These are phyloP conservation scores for Amphiprion ocellaris DNA, from an alignment of 2,113 vertebrate species.

Conservation along the genomic window DNA sequence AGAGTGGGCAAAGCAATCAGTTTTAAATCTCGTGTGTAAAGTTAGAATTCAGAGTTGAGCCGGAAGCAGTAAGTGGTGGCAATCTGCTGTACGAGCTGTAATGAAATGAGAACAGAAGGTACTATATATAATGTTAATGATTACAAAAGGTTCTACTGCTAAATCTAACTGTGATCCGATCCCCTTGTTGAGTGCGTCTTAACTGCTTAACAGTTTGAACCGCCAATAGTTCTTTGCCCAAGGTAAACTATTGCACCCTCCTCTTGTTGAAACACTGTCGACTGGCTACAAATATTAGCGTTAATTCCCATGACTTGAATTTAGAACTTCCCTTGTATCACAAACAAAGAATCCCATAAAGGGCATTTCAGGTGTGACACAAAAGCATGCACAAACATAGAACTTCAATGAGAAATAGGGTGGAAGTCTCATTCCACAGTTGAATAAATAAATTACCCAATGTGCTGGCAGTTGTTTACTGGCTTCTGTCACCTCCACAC, in stretches of 20 bases:
- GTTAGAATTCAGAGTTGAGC: neutral
- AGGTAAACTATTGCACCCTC: neutral
- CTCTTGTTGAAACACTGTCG: neutral
- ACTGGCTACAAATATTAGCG: neutral
- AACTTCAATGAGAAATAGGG: neutral
- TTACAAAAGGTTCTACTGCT: neutral
- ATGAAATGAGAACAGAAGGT: too few species aligned
- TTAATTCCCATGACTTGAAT: neutral
- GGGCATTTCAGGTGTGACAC: neutral
- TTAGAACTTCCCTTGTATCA: neutral
- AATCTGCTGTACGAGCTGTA: neutral
- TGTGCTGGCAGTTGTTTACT: slow-evolving; percentile 2
- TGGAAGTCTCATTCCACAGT: neutral
- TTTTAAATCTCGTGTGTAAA: neutral
- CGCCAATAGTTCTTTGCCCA: neutral
- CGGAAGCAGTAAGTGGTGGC: neutral
- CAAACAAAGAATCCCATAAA: neutral
- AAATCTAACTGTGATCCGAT: slow-evolving; percentile 10
- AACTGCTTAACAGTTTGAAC: neutral
- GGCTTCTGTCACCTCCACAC: neutral
- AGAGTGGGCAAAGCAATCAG: neutral
- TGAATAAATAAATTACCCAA: slow-evolving; percentile 3
- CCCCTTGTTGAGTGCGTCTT: neutral
- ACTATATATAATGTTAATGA: neutral
- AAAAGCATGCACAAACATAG: neutral